Percentiles rank a stretch among this genome's conserved stretches.
These are phyloP conservation scores for Pelochelys cantorii DNA, from an alignment of 2,797 vertebrate species.

Conservation along the genomic window DNA sequence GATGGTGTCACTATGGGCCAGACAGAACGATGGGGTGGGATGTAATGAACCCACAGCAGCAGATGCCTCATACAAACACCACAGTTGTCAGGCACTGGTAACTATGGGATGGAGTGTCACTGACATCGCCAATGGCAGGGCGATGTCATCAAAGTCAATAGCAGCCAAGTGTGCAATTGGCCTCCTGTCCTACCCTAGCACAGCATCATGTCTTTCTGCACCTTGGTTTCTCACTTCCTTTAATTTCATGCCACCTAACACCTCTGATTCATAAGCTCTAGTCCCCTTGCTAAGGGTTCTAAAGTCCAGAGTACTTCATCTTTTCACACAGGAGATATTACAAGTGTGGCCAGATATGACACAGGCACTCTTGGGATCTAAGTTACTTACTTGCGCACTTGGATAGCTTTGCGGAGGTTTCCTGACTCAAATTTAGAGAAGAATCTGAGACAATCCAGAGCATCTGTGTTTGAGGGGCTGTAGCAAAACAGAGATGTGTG, in stretches of 20 bases:
- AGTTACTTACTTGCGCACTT: slow-evolving; percentile 89
- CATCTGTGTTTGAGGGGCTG: slow-evolving; percentile 73
- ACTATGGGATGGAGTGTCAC: not conserved
- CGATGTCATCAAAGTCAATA: not conserved
- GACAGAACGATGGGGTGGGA: not conserved
- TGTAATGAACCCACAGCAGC: not conserved
- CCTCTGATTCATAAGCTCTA: not conserved
- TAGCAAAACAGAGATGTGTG: slow-evolving; percentile 44
- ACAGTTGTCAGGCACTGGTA: not conserved
- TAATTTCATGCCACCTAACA: not conserved
- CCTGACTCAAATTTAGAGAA: slow-evolving; percentile 93
- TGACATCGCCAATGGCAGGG: not conserved
- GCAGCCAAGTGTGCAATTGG: not conserved
- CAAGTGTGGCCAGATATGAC: not conserved
- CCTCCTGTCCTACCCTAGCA: not conserved
- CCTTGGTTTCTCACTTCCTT: not conserved
- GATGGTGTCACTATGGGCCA: not conserved
- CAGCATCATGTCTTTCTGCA: not conserved
- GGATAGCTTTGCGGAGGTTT: slow-evolving; percentile 92
- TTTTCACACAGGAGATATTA: accelerated
- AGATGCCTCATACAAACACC: not conserved
- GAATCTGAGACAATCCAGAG: slow-evolving; percentile 83
- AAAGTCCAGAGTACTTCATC: not conserved
- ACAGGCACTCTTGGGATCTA: accelerated
- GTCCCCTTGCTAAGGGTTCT: not conserved